Evolutionary conservation across 2,888 invertebrate genomes (phyloP), one percentile per base, ranked within the genome.

Genomic region (Criorhina ranunculi): DNA sequence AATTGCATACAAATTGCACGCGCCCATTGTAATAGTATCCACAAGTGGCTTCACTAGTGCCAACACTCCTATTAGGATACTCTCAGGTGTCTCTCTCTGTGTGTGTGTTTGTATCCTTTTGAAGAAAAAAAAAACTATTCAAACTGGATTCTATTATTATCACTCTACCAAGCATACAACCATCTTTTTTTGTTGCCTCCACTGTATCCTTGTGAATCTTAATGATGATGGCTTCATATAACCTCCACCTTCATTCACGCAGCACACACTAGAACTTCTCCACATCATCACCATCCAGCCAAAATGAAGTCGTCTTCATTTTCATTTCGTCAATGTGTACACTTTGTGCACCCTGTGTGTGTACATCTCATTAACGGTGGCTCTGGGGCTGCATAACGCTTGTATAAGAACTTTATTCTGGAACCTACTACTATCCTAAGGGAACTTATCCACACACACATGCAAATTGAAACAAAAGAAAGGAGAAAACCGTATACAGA

Each of bases 311-410:
- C 69, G 57, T 70, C 81, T 70, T 70, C 40, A 77, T 77, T 51
- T 66, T 24, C 24, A 24, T 42, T 69, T 60, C 40, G 42, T 12
- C 57, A 62, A 44, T 44, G 24, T 60, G 70, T 59, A 64, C 51
- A 37, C 64, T 59, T 51, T 70, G 55, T 76, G 53, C 42, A 33
- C 62, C 19, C 15, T 62, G 46, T 77, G 53, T 70, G 64, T 85
- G 70, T 83, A 79, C 85, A 85, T 80, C 80, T 85, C 85, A 85
- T 85, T 85, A 85, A 85, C 75, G 85, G 24, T 66, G 11, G 69
- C 83, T 80, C 73, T 62, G 33, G 79, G 83, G 69, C n/a, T 73
- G 35, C 62, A 62, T 53, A 76, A 64, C 53, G 64, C 64, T 57
- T 77, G 35, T 49, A 62, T 55, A 37, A 9, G n/a, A 24, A 24